Conservation (phyloP, 2,113 vertebrate species). For the Onychostoma macrolepis region DNA sequence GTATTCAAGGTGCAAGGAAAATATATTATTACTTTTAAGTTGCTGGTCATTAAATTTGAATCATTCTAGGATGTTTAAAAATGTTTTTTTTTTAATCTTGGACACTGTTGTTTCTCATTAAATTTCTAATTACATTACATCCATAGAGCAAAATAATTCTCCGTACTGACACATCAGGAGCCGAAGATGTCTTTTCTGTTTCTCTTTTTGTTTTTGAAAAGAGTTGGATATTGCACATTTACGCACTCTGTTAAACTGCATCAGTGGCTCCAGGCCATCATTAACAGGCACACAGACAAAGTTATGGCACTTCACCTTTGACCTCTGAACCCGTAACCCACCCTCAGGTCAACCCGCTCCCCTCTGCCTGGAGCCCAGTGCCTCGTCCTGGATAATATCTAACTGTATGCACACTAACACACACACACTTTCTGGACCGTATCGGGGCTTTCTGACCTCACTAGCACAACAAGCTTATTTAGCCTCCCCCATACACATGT, state of each 20-base stretch:
- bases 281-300: constrained; percentile 50
- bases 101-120: not conserved
- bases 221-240: constrained; percentile 15
- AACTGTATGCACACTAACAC: constrained; percentile 28
- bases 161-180: not conserved
- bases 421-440: constrained; percentile 31
- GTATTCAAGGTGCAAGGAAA: not conserved
- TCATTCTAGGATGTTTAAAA: not conserved
- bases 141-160: not conserved
- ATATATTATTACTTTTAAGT: not conserved
- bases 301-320: constrained; percentile 49
- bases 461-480: constrained; percentile 38
- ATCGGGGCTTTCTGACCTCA: constrained; percentile 12
- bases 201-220: constrained; percentile 12
- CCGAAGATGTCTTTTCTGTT: not conserved
- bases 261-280: constrained; percentile 51
- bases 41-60: not conserved
- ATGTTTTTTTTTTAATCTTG: not conserved
- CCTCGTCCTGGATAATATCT: constrained; percentile 35
- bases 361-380: constrained; percentile 41
- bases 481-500: constrained; percentile 5
- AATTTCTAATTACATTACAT: not conserved
- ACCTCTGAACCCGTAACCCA: constrained; percentile 53
- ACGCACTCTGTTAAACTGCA: not conserved
- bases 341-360: constrained; percentile 40